Evolutionary conservation across 2,888 invertebrate species (phyloP).

Genomic region (Heteromurus nitidus): DNA sequence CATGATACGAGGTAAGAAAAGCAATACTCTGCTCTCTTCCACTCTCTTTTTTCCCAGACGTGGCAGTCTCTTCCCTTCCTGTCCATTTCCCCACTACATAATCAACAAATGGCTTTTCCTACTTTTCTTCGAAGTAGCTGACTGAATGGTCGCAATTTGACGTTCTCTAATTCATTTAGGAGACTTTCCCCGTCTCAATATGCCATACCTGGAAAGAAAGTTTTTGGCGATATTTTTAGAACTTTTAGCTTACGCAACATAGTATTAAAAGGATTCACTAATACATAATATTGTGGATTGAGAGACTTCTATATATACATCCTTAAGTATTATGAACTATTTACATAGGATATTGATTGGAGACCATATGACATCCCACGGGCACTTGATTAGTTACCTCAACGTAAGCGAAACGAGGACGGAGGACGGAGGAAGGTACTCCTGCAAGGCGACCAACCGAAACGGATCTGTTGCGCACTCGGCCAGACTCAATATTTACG

Average conservation of each 20-base stretch:
- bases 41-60: no score
- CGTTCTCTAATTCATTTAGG: constrained; percentile 25
- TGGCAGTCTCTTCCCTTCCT: neutral
- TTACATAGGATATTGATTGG: constrained; percentile 73
- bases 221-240: no score
- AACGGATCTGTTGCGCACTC: constrained; percentile 75
- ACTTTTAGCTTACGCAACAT: no score
- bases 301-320: no score
- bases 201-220: no score
- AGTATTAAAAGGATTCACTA: no score
- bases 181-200: no score
- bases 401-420: constrained; percentile 72
- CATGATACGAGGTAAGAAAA: constrained; percentile 48
- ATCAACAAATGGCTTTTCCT: constrained; percentile 47
- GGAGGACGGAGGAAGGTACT: constrained; percentile 76
- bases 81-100: constrained; percentile 1
- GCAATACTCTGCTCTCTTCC: neutral
- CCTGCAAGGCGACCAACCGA: constrained; percentile 74
- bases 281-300: no score
- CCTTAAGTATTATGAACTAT: no score
- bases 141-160: neutral
- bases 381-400: constrained; percentile 71
- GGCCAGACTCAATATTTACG: constrained; percentile 76
- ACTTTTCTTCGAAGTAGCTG: neutral
- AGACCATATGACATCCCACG: constrained; percentile 71